phyloP scores from a whole-genome alignment of 2,113 vertebrate genomes.

The Machaerirhynchus nigripectus region DNA sequence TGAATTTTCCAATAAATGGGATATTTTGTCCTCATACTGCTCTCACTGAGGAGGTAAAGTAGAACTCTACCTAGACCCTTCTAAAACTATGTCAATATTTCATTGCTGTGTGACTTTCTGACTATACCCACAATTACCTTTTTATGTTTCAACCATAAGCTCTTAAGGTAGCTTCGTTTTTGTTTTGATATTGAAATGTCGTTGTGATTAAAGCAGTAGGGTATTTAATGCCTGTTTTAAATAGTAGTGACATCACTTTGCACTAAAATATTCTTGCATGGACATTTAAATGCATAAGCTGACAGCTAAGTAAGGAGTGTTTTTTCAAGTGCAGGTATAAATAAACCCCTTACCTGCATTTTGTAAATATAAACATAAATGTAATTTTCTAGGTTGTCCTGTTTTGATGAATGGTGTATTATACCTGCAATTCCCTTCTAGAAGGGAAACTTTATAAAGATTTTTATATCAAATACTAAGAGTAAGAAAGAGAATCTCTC shows the following conservation, averaged over 20 bases:
- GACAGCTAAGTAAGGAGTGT: background rate
- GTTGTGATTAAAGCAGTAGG: background rate
- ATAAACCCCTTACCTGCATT: background rate
- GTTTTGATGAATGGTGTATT: background rate
- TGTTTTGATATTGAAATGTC: background rate
- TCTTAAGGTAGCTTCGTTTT: background rate
- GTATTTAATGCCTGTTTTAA: background rate
- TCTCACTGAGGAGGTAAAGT: background rate
- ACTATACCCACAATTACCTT: background rate
- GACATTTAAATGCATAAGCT: background rate
- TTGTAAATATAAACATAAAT: background rate
- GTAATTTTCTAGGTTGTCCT: background rate
- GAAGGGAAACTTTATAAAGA: background rate
- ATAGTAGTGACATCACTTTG: background rate
- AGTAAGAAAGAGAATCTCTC: background rate
- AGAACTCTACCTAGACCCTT: background rate
- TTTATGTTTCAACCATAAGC: background rate
- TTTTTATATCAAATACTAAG: background rate
- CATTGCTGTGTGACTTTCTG: background rate
- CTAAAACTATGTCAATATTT: background rate
- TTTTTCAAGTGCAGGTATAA: background rate
- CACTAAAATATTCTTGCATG: background rate
- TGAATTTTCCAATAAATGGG: background rate
- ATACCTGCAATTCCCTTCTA: background rate
- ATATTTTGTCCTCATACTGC: background rate